Evolutionary conservation across 2,888 invertebrate species (phyloP), one percentile per base, ranked within the genome.

Genomic region (Hedychridium roseum): DNA sequence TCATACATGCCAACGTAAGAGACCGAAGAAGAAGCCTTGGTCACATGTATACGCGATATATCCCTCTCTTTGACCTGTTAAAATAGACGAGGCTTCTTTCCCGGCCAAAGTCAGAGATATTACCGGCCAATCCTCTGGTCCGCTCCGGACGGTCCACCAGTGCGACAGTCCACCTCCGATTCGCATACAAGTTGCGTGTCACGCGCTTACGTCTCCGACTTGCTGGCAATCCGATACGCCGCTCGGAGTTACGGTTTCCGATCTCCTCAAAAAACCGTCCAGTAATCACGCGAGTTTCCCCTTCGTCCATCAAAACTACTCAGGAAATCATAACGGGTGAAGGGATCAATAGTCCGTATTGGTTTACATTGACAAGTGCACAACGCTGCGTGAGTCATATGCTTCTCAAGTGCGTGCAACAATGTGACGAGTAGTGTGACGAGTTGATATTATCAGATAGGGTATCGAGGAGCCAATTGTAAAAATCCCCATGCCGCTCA

Each of bases 51-150:
- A 3, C 32, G 43, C 37, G 16, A 26, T 21, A 28, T 4, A 39
- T 36, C 50, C 46, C 54, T 57, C 57, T 58, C 52, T 55, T 57
- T 58, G 64, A 65, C 58, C 59, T 60, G 68, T 73, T 71, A 75
- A 75, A 75, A 75, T 74, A 75, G 75, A 73, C 72, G 59, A 73
- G 65, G 57, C 65, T 68, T 71, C 65, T 64, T 71, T 71, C 64
- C 60, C 66, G 64, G 66, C 68, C 64, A 71, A 71, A 75, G 70
- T 69, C 66, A 66, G 60, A 64, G 66, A 71, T 71, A 72, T 71
- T 67, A 66, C 57, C 64, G 68, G 66, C 62, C 68, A 60, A 68
- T 70, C 43, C 40, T n/a, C n/a, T n/a, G n/a, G n/a, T n/a, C 35
- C 50, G 44, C 49, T 36, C 48, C 38, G 53, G 59, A 38, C 50